Base-by-base conservation (phyloP, 1,140 invertebrate species). In the Temnothorax longispinosus region DNA sequence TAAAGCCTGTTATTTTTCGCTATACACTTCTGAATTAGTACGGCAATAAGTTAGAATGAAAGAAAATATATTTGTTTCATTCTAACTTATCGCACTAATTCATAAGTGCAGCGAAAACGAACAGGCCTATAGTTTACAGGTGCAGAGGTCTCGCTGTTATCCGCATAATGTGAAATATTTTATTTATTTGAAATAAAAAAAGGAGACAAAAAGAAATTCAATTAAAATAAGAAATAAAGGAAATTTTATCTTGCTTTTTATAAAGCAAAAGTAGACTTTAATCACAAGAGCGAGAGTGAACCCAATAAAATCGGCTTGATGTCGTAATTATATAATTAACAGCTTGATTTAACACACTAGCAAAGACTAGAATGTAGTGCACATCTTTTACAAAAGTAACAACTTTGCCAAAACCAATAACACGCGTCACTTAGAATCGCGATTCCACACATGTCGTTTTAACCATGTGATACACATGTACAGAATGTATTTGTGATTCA, bases 351-450 rank as follows among this genome's bases (percentile, higher is more conserved):
- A 58, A 21, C 27, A 15, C 41, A 3, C 3, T 60, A 32, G 47
- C n/a, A 41, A 76, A n/a, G n/a, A 75, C 18, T 15, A 54, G 44
- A 54, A 18, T 35, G 3, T 56, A 41, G 6, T 27, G n/a, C 35
- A 6, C 15, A 41, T 7, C 35, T 75, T 56, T 75, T 13, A 27
- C 27, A 67, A 27, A 47, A 50, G 15, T 21, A 69, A 69, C 5
- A 58, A 18, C 52, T 60, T 32, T 60, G 38, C 38, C 74, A 32
- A 76, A 27, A 76, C 15, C 54, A 76, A 27, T 27, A 27, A 76
- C 21, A 60, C 38, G n/a, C n/a, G 3, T 60, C 54, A 44, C 15
- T 60, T 60, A 56, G 54, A 58, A 58, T 27, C 32, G n/a, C 13
- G 5, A 54, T 74, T n/a, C 5, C n/a, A 38, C 6, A 32, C 6